Evolutionary conservation across 2,888 invertebrate species (phyloP).

Genomic region (Philaethria dido): DNA sequence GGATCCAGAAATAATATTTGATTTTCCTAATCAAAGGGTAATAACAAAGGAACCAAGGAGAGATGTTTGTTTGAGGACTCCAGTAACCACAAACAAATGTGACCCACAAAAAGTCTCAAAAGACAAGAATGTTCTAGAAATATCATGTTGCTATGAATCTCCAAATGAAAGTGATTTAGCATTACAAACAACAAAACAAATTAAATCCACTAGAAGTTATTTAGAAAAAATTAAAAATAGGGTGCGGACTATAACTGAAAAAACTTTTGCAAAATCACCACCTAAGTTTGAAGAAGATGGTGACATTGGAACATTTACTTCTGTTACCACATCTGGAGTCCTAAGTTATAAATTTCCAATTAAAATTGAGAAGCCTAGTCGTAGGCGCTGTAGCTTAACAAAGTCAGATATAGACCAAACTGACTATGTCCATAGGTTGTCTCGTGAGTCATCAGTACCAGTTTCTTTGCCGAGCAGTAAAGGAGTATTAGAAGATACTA

Average conservation of each 20-base stretch:
- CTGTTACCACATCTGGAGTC: slow-evolving; percentile 89
- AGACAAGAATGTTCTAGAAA: slow-evolving; percentile 85
- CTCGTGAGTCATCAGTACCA: slow-evolving; percentile 74
- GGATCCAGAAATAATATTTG: slow-evolving; percentile 71
- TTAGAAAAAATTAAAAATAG: slow-evolving; percentile 85
- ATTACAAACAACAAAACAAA: slow-evolving; percentile 76
- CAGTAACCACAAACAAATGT: slow-evolving; percentile 56
- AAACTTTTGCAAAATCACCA: slow-evolving; percentile 81
- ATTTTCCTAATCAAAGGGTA: slow-evolving; percentile 61
- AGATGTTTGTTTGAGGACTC: slow-evolving; percentile 62
- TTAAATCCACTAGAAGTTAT: slow-evolving; percentile 82
- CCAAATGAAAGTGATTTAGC: slow-evolving; percentile 76
- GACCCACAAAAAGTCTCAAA: slow-evolving; percentile 69
- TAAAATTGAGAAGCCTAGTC: slow-evolving; percentile 60
- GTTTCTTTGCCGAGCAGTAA: slow-evolving; percentile 70
- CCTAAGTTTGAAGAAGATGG: slow-evolving; percentile 71
- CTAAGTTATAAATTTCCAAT: slow-evolving; percentile 79
- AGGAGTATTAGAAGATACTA: slow-evolving; percentile 54
- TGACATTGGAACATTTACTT: slow-evolving; percentile 87
- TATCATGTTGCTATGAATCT: slow-evolving; percentile 85
- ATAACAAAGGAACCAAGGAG: slow-evolving; percentile 74
- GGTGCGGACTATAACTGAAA: slow-evolving; percentile 81
- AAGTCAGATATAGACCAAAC: slow-evolving; percentile 88
- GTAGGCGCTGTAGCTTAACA: slow-evolving; percentile 84
- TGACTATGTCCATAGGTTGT: slow-evolving; percentile 80